These are phyloP conservation scores for Microtus montanus DNA, from an alignment of 2,113 vertebrate genomes.

Conservation along the genomic window DNA sequence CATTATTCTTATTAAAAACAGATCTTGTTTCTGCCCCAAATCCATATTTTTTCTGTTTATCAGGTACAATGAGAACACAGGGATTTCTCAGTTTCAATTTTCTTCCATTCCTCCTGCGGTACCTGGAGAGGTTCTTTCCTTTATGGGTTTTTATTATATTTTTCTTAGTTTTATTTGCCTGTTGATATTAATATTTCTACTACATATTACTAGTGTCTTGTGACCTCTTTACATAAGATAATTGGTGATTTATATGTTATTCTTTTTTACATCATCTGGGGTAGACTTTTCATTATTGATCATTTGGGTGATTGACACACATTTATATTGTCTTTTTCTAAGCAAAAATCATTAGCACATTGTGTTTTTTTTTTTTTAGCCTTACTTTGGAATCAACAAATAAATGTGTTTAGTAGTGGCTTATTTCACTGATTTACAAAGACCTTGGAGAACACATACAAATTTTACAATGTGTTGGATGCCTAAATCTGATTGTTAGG, in stretches of 20 bases:
- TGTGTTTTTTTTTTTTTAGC: not conserved
- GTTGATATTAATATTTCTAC: not conserved
- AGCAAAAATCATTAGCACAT: not conserved
- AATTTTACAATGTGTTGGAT: not conserved
- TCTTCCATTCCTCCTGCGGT: not conserved
- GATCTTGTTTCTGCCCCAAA: not conserved
- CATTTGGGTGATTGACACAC: not conserved
- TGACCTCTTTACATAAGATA: not conserved
- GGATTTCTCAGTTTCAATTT: not conserved
- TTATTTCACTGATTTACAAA: not conserved
- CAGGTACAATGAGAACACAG: not conserved
- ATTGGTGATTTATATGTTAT: not conserved
- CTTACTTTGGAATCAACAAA: not conserved
- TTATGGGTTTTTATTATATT: not conserved
- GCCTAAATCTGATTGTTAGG: not conserved
- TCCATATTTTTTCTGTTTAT: not conserved
- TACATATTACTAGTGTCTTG: not conserved
- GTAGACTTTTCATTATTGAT: not conserved
- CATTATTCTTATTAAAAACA: not conserved
- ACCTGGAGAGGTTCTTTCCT: not conserved
- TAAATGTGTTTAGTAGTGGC: not conserved
- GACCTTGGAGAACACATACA: not conserved
- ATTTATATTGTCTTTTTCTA: not conserved
- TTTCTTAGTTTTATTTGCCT: not conserved
- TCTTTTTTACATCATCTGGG: not conserved